Conservation (phyloP, 1,140 invertebrate species). For the Battus philenor region DNA sequence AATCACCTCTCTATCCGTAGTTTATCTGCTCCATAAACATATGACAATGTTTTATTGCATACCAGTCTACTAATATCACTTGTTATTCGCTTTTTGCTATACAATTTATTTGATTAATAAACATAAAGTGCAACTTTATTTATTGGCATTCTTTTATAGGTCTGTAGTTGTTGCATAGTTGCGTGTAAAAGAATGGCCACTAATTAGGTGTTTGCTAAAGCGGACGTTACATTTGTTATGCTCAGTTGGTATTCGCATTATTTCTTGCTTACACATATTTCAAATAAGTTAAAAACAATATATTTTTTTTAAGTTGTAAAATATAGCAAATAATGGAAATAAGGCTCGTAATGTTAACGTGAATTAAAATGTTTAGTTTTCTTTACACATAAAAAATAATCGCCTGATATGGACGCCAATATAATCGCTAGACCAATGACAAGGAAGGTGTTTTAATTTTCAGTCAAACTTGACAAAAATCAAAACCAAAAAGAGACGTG, state of each 20-base stretch:
- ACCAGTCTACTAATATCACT: background rate
- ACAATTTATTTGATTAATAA: background rate
- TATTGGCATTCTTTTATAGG: too few species aligned
- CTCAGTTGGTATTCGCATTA: conserved; percentile 2
- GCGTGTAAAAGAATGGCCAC: background rate
- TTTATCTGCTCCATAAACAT: background rate
- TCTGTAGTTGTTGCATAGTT: background rate
- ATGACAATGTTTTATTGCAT: background rate
- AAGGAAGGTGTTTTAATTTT: too few species aligned
- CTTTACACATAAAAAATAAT: too few species aligned
- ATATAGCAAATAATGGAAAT: too few species aligned
- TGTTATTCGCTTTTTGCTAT: background rate
- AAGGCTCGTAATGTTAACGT: too few species aligned
- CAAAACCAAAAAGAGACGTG: too few species aligned
- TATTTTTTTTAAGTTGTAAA: too few species aligned
- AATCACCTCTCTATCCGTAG: background rate
- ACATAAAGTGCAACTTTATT: too few species aligned
- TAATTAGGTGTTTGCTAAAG: background rate
- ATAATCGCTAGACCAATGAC: too few species aligned
- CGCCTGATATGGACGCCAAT: too few species aligned
- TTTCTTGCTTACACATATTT: background rate
- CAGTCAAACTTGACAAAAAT: too few species aligned
- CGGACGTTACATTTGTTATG: background rate
- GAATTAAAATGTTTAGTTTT: too few species aligned
- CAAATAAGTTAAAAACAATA: background rate